Percentiles rank a stretch among this genome's conserved stretches.
These are phyloP conservation scores for Beris chalybata DNA, from an alignment of 2,888 invertebrate species.

Conservation along the genomic window DNA sequence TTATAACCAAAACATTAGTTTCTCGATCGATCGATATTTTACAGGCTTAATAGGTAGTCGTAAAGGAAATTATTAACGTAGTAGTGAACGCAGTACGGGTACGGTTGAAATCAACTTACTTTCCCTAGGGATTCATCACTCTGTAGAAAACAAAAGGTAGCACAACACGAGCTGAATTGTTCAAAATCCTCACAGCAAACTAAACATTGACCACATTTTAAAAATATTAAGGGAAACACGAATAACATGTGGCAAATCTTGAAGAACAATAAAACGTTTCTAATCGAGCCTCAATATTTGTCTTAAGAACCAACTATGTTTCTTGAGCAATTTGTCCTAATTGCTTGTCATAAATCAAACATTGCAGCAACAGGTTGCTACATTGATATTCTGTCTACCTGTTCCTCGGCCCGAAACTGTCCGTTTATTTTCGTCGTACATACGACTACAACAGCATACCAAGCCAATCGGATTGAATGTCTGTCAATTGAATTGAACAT, in stretches of 20 bases:
- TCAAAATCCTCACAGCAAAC: constrained; percentile 3
- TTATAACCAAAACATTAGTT: too few species aligned
- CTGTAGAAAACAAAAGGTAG: background rate
- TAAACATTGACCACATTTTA: constrained; percentile 11
- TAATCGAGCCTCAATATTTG: background rate
- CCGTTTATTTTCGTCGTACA: background rate
- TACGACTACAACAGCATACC: background rate
- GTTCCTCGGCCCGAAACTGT: background rate
- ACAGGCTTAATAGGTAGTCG: constrained; percentile 10
- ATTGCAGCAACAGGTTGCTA: constrained; percentile 4
- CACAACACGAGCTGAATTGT: constrained; percentile 17
- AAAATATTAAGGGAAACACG: background rate
- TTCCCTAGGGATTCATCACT: constrained; percentile 1
- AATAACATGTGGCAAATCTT: constrained; percentile 11
- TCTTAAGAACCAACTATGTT: background rate
- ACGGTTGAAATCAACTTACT: constrained; percentile 11
- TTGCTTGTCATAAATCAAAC: constrained; percentile 19
- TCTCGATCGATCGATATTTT: constrained; percentile 22
- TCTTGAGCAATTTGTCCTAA: constrained; percentile 14
- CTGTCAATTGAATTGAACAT: background rate
- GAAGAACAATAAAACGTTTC: background rate
- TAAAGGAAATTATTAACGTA: constrained; percentile 32
- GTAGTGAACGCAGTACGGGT: too few species aligned
- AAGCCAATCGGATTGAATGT: background rate
- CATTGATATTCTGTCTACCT: background rate